A percentile compares a stretch with the other conserved stretches of the same genome.
Conservation (phyloP, 2,113 vertebrate species). For the Nannobrachium achirus region DNA sequence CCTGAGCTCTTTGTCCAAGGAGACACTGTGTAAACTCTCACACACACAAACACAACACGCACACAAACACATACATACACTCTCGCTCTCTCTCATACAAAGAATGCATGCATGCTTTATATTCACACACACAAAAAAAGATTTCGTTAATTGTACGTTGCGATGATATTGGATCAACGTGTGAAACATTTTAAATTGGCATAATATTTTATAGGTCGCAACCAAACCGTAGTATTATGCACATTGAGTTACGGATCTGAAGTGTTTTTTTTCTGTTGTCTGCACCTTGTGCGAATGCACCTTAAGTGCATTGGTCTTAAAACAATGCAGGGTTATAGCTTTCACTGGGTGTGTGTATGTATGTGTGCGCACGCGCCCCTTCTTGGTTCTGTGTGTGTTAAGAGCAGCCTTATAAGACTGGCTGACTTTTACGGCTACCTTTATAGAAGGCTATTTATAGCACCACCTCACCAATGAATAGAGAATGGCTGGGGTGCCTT, state of each 20-base stretch:
- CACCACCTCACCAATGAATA: conserved; percentile 62
- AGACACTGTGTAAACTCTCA: conserved; percentile 87
- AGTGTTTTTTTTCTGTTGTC: conserved; percentile 10
- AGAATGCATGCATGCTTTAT: not conserved
- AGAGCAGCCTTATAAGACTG: conserved; percentile 57
- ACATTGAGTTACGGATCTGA: not conserved
- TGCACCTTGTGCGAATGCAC: not conserved
- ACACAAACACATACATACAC: not conserved
- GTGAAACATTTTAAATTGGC: not conserved
- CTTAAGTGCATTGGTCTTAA: conserved; percentile 17
- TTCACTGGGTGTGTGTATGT: conserved; percentile 47
- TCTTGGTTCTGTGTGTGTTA: conserved; percentile 8
- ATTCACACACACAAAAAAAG: not conserved
- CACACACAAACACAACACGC: not conserved
- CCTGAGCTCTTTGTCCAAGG: conserved; percentile 96
- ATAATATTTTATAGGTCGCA: not conserved
- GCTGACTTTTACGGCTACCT: conserved; percentile 74
- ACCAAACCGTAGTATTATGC: not conserved
- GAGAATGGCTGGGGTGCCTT: conserved; percentile 54
- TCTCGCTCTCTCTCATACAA: not conserved
- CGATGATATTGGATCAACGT: not conserved
- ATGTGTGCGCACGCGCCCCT: no score
- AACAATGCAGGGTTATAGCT: conserved; percentile 25
- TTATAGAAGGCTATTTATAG: conserved; percentile 77
- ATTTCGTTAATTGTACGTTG: not conserved